Conservation (phyloP, 2,113 vertebrate species). For the Burhinus oedicnemus region DNA sequence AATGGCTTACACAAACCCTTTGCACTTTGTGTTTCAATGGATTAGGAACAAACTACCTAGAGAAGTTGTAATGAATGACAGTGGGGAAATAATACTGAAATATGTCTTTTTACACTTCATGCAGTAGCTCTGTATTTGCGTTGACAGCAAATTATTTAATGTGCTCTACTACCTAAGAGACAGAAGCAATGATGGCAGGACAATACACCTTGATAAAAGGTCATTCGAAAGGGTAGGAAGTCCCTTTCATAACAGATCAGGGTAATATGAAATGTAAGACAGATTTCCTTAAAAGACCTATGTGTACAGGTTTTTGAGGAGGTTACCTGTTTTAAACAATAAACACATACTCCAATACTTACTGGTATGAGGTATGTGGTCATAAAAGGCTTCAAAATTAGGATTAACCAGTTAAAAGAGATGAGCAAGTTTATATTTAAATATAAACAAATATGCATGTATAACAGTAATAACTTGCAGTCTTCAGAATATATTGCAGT, state of each 20-base stretch:
- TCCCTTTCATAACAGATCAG: background rate
- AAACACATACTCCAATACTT: background rate
- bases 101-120: background rate
- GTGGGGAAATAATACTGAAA: background rate
- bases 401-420: background rate
- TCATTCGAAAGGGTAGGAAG: background rate
- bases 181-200: background rate
- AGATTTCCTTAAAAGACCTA: background rate
- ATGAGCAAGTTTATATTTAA: background rate
- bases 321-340: background rate
- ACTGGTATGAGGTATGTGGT: fast-evolving
- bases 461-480: background rate
- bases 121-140: background rate
- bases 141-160: background rate
- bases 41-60: background rate
- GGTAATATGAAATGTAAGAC: background rate
- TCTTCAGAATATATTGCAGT: background rate
- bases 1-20: background rate
- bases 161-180: background rate
- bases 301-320: background rate
- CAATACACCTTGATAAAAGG: background rate
- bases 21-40: background rate
- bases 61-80: background rate
- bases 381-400: background rate
- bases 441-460: background rate